Conservation (phyloP, 1,140 invertebrate genomes). For the Drosophila lacteicornis region DNA sequence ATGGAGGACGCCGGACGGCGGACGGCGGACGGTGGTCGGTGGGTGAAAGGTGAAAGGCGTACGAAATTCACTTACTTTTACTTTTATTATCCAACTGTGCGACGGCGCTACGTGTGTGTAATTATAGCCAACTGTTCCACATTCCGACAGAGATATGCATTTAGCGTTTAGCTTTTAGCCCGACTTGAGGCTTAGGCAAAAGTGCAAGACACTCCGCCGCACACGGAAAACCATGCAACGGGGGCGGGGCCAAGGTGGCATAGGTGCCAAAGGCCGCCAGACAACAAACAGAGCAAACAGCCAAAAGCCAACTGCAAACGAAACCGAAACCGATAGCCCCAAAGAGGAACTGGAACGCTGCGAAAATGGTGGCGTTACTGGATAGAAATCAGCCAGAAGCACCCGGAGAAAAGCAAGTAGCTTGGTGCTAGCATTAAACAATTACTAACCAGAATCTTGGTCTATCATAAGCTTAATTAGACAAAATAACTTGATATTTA, state of each 20-base stretch:
- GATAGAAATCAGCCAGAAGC: background rate
- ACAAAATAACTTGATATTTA: background rate
- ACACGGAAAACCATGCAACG: no score
- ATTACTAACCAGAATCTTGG: background rate
- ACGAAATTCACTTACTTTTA: constrained; percentile 54
- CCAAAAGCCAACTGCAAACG: constrained; percentile 8
- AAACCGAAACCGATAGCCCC: constrained; percentile 22
- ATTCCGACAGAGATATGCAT: constrained; percentile 52
- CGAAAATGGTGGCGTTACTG: constrained; percentile 6
- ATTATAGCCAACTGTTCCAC: constrained; percentile 61
- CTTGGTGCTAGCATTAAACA: background rate
- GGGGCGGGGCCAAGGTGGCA: no score
- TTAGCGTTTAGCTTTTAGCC: constrained; percentile 36
- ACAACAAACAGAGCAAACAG: constrained; percentile 41
- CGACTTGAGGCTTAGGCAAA: constrained; percentile 38
- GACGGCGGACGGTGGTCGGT: no score
- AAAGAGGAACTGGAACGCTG: constrained; percentile 35
- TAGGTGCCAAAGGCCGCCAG: constrained; percentile 29
- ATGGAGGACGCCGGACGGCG: background rate
- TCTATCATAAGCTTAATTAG: background rate
- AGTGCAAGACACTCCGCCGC: constrained; percentile 37
- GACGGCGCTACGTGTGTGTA: constrained; percentile 30
- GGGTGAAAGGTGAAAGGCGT: constrained; percentile 17
- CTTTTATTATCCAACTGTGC: constrained; percentile 31
- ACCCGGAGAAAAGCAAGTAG: background rate